Percentiles rank a stretch among this genome's conserved stretches.
These are phyloP conservation scores for Petrolisthes cinctipes DNA, from an alignment of 2,888 invertebrate genomes.

Conservation along the genomic window DNA sequence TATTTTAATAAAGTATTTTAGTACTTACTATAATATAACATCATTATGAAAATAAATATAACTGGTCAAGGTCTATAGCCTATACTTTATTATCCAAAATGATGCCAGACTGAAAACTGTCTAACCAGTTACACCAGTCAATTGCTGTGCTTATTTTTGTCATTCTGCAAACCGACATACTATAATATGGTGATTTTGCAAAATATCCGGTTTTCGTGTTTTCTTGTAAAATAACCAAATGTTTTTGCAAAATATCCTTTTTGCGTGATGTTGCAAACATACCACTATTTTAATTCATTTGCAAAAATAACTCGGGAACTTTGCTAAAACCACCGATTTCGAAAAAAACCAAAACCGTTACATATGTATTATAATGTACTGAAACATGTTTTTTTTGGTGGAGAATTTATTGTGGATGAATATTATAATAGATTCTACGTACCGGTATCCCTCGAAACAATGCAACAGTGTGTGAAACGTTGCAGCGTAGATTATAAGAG, in stretches of 20 bases:
- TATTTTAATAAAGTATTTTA: conserved; percentile 2
- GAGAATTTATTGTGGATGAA: too few species aligned
- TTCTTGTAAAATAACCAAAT: not conserved
- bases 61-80: not conserved
- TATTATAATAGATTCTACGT: too few species aligned
- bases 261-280: not conserved
- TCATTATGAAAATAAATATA: not conserved
- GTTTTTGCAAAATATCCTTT: too few species aligned
- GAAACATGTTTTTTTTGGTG: too few species aligned
- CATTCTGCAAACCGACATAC: not conserved
- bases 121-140: not conserved
- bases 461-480: too few species aligned
- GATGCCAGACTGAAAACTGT: not conserved
- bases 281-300: not conserved
- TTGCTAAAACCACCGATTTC: too few species aligned
- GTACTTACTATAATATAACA: too few species aligned
- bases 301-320: too few species aligned
- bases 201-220: not conserved
- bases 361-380: too few species aligned
- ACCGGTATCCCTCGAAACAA: too few species aligned
- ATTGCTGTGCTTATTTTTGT: conserved; percentile 1
- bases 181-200: not conserved
- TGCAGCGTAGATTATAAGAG: too few species aligned
- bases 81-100: not conserved
- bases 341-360: too few species aligned